These are phyloP conservation scores for Anolis apletophallus DNA, from an alignment of 2,797 vertebrate species.

Conservation along the genomic window DNA sequence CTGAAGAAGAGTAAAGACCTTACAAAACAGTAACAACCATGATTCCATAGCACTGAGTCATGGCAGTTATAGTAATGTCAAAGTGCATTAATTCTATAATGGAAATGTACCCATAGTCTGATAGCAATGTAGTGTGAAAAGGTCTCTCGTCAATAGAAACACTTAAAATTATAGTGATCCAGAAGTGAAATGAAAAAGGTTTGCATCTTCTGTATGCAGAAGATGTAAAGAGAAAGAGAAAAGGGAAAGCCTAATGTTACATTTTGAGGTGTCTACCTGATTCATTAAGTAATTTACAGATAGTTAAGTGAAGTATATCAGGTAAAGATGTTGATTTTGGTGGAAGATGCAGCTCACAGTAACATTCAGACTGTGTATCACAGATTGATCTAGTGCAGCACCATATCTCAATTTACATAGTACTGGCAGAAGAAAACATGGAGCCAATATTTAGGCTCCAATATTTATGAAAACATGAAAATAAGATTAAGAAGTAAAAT, in stretches of 20 bases:
- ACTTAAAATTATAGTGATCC: background rate
- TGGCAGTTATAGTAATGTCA: too few species aligned
- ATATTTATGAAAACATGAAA: background rate
- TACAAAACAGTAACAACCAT: too few species aligned
- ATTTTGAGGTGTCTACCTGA: background rate
- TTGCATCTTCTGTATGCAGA: background rate
- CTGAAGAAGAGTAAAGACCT: too few species aligned
- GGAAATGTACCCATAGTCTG: too few species aligned
- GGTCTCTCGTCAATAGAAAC: background rate
- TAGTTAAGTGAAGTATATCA: background rate
- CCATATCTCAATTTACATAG: background rate
- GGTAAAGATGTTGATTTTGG: background rate
- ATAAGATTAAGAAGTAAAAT: slow-evolving; percentile 31
- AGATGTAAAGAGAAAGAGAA: too few species aligned
- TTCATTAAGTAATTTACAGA: background rate
- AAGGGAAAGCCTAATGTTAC: background rate
- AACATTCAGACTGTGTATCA: background rate
- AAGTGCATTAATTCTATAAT: too few species aligned
- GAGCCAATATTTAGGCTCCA: background rate
- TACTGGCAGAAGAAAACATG: background rate
- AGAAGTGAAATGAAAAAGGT: background rate
- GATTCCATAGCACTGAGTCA: too few species aligned
- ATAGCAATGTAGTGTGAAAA: too few species aligned
- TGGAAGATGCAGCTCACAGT: background rate
- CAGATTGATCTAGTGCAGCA: background rate